A percentile compares a stretch with the other conserved stretches of the same genome.
phyloP scores from a whole-genome alignment of 2,797 vertebrate species.

The Liasis olivaceus region DNA sequence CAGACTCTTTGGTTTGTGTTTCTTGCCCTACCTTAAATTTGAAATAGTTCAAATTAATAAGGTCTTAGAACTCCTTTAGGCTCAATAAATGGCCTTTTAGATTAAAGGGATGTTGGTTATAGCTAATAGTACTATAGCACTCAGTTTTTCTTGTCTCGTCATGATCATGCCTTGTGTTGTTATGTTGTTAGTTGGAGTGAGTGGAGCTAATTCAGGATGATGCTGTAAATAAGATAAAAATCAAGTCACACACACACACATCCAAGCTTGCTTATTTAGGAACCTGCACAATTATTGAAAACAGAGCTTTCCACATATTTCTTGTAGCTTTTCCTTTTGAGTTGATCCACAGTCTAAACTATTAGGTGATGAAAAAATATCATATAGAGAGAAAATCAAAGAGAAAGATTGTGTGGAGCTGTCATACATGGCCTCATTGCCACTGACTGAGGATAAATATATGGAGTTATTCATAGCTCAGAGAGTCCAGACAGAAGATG shows the following conservation, averaged over 20 bases:
- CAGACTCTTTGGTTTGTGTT: neutral
- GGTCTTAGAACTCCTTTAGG: neutral
- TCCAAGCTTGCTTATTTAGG: conserved; percentile 16
- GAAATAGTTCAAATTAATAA: neutral
- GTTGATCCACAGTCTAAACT: neutral
- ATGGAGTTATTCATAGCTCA: neutral
- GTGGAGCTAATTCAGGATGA: conserved; percentile 28
- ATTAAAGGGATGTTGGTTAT: neutral
- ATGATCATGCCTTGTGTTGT: neutral
- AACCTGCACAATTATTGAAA: neutral
- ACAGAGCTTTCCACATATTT: neutral
- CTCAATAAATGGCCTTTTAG: neutral
- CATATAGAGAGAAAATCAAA: neutral
- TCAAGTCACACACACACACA: conserved; percentile 11
- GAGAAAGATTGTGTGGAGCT: neutral
- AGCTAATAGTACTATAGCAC: neutral
- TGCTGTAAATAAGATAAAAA: conserved; percentile 5
- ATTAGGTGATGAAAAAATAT: neutral
- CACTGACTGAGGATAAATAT: conserved; percentile 45
- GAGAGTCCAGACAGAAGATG: neutral
- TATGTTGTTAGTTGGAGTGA: conserved; percentile 1
- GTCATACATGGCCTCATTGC: conserved; percentile 31
- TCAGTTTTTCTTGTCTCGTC: conserved; percentile 26
- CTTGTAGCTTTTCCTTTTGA: neutral
- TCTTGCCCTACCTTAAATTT: neutral